phyloP scores from a whole-genome alignment of 2,888 invertebrate species.

The Luperina nickerlii region DNA sequence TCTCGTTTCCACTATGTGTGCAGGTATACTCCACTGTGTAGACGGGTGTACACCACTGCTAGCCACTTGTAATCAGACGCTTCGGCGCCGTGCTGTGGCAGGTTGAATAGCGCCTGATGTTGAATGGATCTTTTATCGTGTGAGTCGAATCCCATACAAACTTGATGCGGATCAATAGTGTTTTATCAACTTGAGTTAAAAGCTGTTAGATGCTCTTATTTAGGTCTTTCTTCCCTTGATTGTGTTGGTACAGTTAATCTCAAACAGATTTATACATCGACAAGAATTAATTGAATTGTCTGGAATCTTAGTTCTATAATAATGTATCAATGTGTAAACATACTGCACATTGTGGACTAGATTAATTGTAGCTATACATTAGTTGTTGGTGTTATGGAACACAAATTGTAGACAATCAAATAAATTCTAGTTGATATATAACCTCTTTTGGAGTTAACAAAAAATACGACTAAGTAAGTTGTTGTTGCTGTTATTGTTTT shows the following conservation, averaged over 20 bases:
- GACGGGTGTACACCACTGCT: background rate
- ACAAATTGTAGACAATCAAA: no score
- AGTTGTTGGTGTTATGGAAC: background rate
- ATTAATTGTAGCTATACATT: background rate
- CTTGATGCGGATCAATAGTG: background rate
- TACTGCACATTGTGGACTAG: no score
- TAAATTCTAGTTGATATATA: no score
- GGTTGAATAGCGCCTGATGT: conserved; percentile 8
- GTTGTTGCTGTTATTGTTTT: no score
- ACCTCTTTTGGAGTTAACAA: no score
- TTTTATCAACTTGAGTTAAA: background rate
- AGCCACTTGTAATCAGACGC: conserved; percentile 14
- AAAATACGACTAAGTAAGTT: no score
- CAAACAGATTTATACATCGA: background rate
- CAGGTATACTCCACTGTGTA: background rate
- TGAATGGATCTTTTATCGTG: conserved; percentile 6
- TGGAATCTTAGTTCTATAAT: background rate
- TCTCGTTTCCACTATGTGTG: background rate
- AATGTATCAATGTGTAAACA: background rate
- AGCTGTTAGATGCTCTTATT: background rate
- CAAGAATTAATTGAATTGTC: background rate
- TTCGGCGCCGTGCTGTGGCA: background rate
- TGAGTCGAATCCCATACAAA: no score
- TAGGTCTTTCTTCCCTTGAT: no score
- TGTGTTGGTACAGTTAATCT: background rate